Conservation (phyloP, 2,888 invertebrate genomes). For the Diplolepis rosae region DNA sequence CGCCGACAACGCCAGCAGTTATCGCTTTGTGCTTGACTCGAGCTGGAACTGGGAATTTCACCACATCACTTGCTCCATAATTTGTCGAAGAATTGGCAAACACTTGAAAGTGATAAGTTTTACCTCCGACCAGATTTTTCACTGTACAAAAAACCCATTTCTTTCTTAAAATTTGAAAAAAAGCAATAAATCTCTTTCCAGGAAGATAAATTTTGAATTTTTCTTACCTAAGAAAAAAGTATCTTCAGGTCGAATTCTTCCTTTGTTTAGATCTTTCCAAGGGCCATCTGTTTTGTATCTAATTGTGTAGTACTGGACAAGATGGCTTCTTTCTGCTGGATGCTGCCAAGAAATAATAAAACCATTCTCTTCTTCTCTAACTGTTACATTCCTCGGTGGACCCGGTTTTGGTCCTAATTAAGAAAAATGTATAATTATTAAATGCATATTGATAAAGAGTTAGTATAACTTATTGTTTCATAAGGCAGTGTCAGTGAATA, state of each 20-base stretch:
- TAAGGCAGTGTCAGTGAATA: slow-evolving; percentile 3
- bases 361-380: slow-evolving; percentile 91
- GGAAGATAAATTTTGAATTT: slow-evolving; percentile 7
- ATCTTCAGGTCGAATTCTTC: slow-evolving; percentile 91
- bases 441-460: too few species aligned
- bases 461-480: slow-evolving; percentile 24
- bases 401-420: slow-evolving; percentile 91
- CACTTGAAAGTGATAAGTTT: slow-evolving; percentile 94
- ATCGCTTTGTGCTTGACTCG: slow-evolving; percentile 96
- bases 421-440: slow-evolving; percentile 28
- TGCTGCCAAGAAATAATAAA: slow-evolving; percentile 93
- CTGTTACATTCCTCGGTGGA: slow-evolving; percentile 91
- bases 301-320: slow-evolving; percentile 92
- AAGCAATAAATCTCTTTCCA: slow-evolving; percentile 33
- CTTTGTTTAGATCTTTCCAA: slow-evolving; percentile 92
- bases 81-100: slow-evolving; percentile 90
- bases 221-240: slow-evolving; percentile 87
- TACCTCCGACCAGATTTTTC: slow-evolving; percentile 92
- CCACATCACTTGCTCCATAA: slow-evolving; percentile 90
- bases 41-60: slow-evolving; percentile 91
- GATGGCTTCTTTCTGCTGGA: slow-evolving; percentile 86
- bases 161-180: neutral
- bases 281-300: slow-evolving; percentile 92
- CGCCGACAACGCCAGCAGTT: slow-evolving; percentile 96
- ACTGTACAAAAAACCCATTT: slow-evolving; percentile 75